Base-by-base conservation (phyloP, 2,888 invertebrate genomes). In the Drosophila putrida region DNA sequence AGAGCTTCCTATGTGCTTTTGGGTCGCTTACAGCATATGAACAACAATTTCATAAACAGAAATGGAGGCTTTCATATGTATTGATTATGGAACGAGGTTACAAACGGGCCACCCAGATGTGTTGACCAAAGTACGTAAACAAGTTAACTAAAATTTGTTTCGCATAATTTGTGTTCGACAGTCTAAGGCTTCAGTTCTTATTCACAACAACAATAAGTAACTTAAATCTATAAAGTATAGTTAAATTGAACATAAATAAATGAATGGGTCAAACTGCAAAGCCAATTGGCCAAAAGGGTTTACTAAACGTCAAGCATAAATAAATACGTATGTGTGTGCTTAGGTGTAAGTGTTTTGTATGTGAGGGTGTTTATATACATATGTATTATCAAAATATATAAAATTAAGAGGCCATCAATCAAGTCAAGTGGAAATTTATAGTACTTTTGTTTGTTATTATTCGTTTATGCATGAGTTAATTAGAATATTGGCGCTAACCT, bases 401-500 rank as follows among this genome's bases (percentile, higher is more conserved):
- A 68, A 71, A 65, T 75, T 75, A 75, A 74, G 69, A 62, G 66
- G 68, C 78, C 76, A 86, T 86, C 89, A 86, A 86, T 86, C 88
- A 86, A 86, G 89, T 86, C 86, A 87, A 87, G 82, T 89, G 89
- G 82, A 86, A 89, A 86, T 89, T 86, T 86, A 86, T 86, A 89
- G 88, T 88, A 89, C 85, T 89, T 87, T 84, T 82, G 82, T 89
- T 86, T 87, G 85, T 87, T 89, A 89, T 89, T 86, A 86, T 89
- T 87, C 89, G 88, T 86, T 85, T 86, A 87, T 86, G 86, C 86
- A 82, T 89, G 89, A 86, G 82, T 86, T 86, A 86, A 86, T 86
- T 86, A 89, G 85, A 89, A 86, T 89, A 86, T 86, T 89, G 88
- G 75, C 85, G 72, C 67, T 75, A 84, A 78, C 85, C 88, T 78